A percentile compares a stretch with the other conserved stretches of the same genome.
Evolutionary conservation across 2,113 vertebrate species (phyloP).

Genomic region (Micronycteris hirsuta): DNA sequence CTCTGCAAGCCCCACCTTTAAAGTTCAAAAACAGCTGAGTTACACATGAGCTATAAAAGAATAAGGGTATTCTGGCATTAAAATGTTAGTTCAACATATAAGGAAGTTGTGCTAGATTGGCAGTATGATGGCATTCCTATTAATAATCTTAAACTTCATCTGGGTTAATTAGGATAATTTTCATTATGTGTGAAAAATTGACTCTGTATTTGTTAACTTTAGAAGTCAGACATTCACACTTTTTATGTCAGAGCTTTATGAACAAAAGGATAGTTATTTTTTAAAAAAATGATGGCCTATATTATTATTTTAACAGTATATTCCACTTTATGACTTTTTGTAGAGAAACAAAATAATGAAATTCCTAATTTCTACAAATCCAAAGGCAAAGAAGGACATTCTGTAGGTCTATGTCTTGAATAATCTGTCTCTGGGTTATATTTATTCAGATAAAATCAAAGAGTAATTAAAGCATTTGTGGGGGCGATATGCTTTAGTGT

Average conservation of each 20-base stretch:
- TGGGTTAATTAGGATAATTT: not conserved
- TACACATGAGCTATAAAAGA: not conserved
- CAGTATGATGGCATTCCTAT: not conserved
- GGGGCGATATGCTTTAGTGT: not conserved
- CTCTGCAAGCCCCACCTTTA: not conserved
- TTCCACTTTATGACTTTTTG: not conserved
- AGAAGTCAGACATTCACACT: not conserved
- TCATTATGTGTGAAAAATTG: not conserved
- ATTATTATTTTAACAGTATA: not conserved
- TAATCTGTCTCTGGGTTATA: not conserved
- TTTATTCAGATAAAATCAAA: conserved; percentile 47
- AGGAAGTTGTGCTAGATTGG: not conserved
- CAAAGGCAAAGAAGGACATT: not conserved
- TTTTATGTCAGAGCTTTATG: not conserved
- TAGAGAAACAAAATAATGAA: not conserved
- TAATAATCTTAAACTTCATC: not conserved
- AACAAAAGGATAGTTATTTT: not conserved
- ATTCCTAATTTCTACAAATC: not conserved
- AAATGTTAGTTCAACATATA: not conserved
- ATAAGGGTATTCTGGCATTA: not conserved
- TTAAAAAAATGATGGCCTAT: not conserved
- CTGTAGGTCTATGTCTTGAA: not conserved
- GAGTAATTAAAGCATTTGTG: not conserved
- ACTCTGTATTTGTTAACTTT: not conserved
- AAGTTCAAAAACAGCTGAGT: not conserved